These are phyloP conservation scores for Nomada hirtipes DNA, from an alignment of 2,888 invertebrate species.

Conservation along the genomic window DNA sequence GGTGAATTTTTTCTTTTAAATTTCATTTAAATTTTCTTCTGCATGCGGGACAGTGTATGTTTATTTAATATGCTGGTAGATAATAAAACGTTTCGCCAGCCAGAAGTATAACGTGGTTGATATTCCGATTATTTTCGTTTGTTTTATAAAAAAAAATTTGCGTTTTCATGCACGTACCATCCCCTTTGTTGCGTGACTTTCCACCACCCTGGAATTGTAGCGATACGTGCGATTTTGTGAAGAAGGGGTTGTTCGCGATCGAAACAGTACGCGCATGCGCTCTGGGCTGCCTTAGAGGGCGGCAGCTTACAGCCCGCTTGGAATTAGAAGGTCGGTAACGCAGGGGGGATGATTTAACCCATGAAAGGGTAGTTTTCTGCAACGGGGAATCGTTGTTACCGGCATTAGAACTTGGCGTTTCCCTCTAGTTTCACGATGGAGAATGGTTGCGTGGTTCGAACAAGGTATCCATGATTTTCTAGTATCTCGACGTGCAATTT, in stretches of 20 bases:
- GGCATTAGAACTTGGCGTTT: conserved; percentile 29
- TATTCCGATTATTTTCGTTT: background rate
- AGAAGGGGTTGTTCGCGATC: conserved; percentile 72
- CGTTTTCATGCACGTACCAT: background rate
- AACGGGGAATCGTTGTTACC: conserved; percentile 49
- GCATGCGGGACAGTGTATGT: too few relatives aligned
- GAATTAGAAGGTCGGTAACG: conserved; percentile 65
- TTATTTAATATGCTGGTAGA: too few relatives aligned
- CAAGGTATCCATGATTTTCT: background rate
- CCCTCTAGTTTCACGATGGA: background rate
- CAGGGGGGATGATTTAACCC: conserved; percentile 57
- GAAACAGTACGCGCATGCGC: conserved; percentile 81
- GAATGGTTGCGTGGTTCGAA: background rate
- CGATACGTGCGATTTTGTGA: conserved; percentile 34
- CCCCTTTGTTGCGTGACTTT: background rate
- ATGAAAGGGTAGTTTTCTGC: conserved; percentile 37
- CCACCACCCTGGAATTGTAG: conserved; percentile 26
- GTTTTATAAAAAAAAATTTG: conserved; percentile 2
- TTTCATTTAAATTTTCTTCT: too few relatives aligned
- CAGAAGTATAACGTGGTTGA: background rate
- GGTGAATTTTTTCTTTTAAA: background rate
- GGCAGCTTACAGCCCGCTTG: conserved; percentile 31
- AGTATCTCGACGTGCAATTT: background rate
- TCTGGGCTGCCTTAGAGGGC: conserved; percentile 72
- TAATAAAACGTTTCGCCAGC: background rate